These are phyloP conservation scores for Crax fasciolata DNA, from an alignment of 2,797 vertebrate species.

Conservation along the genomic window DNA sequence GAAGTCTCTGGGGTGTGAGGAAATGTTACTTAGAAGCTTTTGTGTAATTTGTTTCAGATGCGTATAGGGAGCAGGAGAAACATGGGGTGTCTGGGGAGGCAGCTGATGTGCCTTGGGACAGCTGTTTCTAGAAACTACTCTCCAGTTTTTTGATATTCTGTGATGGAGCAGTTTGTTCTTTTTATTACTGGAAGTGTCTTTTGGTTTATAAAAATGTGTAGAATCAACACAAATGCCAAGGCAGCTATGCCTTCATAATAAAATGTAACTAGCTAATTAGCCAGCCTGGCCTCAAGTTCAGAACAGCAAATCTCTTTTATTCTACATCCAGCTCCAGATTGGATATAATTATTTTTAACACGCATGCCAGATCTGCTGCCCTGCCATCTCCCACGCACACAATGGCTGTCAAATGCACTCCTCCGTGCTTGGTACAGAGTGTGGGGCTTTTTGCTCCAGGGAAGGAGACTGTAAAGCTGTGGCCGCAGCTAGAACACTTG, in stretches of 20 bases:
- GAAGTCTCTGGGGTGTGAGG: slow-evolving; percentile 3
- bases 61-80: background rate
- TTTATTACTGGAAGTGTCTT: slow-evolving; percentile 24
- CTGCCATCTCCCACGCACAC: background rate
- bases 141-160: background rate
- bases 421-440: background rate
- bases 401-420: background rate
- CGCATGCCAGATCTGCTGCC: background rate
- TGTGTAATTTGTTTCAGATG: slow-evolving; percentile 39
- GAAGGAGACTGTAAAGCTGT: background rate
- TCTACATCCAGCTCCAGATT: slow-evolving; percentile 2
- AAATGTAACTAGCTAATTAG: background rate
- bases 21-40: slow-evolving; percentile 6
- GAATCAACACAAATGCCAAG: background rate
- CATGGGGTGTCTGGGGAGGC: background rate
- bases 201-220: slow-evolving; percentile 21
- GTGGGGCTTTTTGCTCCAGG: accelerated
- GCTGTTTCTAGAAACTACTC: slow-evolving; percentile 29
- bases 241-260: background rate
- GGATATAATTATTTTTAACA: background rate
- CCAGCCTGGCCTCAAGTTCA: slow-evolving; percentile 3
- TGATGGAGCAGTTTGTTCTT: background rate
- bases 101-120: slow-evolving; percentile 11
- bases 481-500: background rate
- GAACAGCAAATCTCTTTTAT: background rate